Percentiles rank a stretch among this genome's conserved stretches.
phyloP scores from a whole-genome alignment of 37 sponge, comb jelly and placozoan species.

The Theonella swinhoei region DNA sequence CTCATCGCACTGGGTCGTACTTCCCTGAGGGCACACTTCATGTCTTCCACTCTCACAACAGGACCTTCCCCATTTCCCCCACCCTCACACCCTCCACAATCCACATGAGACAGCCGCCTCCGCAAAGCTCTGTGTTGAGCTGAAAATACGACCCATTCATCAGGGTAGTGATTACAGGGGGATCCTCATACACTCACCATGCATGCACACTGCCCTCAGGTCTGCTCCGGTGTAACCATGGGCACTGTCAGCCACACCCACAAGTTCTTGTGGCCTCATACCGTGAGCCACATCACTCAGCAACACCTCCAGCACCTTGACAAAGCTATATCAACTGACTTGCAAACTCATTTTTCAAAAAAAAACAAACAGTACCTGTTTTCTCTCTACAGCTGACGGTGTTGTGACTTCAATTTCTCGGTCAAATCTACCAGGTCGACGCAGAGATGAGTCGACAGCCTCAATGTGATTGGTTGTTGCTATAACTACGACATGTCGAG shows the following conservation, averaged over 20 bases:
- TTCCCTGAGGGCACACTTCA: constrained; percentile 61
- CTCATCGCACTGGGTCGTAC: constrained; percentile 94
- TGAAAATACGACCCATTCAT: background rate
- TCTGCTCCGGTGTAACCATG: constrained; percentile 96
- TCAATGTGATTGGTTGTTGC: constrained; percentile 83
- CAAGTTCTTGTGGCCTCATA: constrained; percentile 35
- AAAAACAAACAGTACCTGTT: no score
- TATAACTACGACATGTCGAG: constrained; percentile 64
- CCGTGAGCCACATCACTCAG: constrained; percentile 4
- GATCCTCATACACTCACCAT: no score
- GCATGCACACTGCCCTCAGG: constrained; percentile 70
- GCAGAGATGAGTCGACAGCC: constrained; percentile 57
- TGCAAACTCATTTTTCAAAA: no score
- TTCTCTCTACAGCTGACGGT: constrained; percentile 50
- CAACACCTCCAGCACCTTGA: constrained; percentile 22
- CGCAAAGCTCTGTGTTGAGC: constrained; percentile 55
- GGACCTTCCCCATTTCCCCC: constrained; percentile 10
- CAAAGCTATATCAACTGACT: background rate
- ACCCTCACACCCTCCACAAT: background rate
- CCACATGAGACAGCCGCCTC: background rate
- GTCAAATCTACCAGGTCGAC: constrained; percentile 85
- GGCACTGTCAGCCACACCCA: constrained; percentile 63
- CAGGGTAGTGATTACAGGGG: no score
- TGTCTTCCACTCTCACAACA: constrained; percentile 39
- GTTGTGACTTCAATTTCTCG: constrained; percentile 72